A percentile compares a stretch with the other conserved stretches of the same genome.
Conservation (phyloP, 2,797 vertebrate species). For the Pyrrhura leucotis region DNA sequence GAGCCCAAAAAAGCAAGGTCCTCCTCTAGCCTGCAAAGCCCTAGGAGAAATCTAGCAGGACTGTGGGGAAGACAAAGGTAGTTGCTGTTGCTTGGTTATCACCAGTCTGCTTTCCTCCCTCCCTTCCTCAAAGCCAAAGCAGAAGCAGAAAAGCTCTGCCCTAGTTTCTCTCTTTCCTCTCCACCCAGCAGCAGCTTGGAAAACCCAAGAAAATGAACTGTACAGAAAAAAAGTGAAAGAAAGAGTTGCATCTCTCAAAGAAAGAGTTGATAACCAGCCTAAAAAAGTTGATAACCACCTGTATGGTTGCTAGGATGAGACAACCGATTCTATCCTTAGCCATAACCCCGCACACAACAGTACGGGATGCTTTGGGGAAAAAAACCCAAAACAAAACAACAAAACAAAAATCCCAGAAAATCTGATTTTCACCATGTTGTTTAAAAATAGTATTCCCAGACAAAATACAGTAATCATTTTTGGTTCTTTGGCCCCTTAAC, state of each 20-base stretch:
- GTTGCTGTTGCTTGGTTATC: background rate
- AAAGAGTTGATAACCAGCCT: background rate
- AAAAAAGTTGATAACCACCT: background rate
- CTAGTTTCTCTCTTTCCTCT: background rate
- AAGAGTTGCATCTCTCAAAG: background rate
- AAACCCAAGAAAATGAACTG: background rate
- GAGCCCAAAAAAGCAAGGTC: background rate
- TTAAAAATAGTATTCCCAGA: background rate
- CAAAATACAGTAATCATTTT: background rate
- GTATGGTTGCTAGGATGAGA: background rate
- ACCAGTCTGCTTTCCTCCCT: background rate
- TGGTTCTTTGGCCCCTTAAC: background rate
- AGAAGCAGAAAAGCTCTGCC: background rate
- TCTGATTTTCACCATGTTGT: background rate
- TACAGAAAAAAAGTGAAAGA: background rate
- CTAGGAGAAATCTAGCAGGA: background rate
- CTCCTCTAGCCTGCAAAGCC: background rate
- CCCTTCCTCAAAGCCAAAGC: background rate
- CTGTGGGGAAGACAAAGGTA: background rate
- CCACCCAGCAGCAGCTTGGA: background rate
- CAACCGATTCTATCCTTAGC: background rate
- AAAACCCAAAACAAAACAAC: accelerated
- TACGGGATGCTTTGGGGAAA: background rate
- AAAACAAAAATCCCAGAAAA: background rate
- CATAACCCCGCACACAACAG: background rate